Conservation (phyloP, 2,113 vertebrate species). For the Illadopsis cleaveri region DNA sequence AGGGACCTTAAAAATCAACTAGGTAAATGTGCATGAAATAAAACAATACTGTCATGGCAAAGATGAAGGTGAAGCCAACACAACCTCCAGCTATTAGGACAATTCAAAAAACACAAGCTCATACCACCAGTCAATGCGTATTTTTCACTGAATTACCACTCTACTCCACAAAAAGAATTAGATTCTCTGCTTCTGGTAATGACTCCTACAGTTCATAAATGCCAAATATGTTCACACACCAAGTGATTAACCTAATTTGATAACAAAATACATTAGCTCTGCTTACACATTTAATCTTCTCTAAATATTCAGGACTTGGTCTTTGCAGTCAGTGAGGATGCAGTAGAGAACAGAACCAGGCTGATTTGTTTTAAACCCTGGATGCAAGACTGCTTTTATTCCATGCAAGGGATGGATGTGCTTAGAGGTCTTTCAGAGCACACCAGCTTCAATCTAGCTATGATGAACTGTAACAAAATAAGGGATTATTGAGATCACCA, state of each 20-base stretch:
- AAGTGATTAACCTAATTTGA: neutral
- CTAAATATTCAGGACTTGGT: neutral
- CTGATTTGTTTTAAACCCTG: neutral
- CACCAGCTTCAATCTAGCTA: neutral
- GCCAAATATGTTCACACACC: neutral
- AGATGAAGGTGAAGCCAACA: neutral
- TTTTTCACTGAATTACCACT: neutral
- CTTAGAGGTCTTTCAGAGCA: neutral
- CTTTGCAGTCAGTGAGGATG: neutral
- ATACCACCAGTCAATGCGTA: neutral
- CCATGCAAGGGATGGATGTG: neutral
- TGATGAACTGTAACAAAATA: neutral
- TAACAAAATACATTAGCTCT: neutral
- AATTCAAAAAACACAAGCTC: neutral
- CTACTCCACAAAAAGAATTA: neutral
- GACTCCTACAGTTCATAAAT: neutral
- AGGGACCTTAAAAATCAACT: neutral
- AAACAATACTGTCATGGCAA: neutral
- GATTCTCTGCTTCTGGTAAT: neutral
- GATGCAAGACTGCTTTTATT: neutral
- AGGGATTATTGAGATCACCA: neutral
- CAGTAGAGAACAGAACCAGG: neutral
- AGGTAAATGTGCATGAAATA: neutral
- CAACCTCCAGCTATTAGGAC: neutral
- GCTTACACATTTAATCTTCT: neutral